A percentile compares a stretch with the other conserved stretches of the same genome.
Evolutionary conservation across 2,797 vertebrate genomes (phyloP).

Genomic region (Allobates femoralis): DNA sequence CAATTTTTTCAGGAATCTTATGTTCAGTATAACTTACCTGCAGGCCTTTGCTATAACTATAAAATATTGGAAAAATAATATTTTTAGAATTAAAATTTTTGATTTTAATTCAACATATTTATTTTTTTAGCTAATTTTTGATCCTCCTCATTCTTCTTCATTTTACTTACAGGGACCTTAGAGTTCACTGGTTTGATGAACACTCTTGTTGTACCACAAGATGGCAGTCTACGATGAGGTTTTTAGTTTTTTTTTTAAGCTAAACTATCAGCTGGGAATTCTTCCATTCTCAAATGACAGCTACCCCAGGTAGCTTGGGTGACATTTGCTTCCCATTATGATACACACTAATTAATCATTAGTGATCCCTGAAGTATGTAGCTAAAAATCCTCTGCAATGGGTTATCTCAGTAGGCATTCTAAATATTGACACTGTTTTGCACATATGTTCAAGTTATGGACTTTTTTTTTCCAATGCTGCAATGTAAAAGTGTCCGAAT

Average conservation of each 20-base stretch:
- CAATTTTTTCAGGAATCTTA: not conserved
- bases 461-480: not conserved
- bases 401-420: conserved; percentile 88
- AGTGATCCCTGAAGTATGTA: conserved; percentile 94
- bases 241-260: conserved; percentile 67
- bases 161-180: not conserved
- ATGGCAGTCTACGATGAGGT: conserved; percentile 85
- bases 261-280: conserved; percentile 73
- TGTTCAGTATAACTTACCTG: not conserved
- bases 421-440: conserved; percentile 86
- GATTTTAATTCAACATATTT: not conserved
- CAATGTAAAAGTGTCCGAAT: not conserved
- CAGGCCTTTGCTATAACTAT: not conserved
- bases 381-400: conserved; percentile 89
- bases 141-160: not conserved
- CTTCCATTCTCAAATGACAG: conserved; percentile 81
- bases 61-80: too few species aligned
- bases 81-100: not conserved
- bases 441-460: conserved; percentile 84
- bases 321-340: conserved; percentile 98
- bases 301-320: conserved; percentile 90
- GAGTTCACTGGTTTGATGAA: conserved; percentile 38
- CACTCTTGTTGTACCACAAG: conserved; percentile 80
- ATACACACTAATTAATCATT: conserved; percentile 99
- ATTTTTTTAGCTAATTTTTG: not conserved